These are phyloP conservation scores for Sebastes hubbsi DNA, from an alignment of 2,797 vertebrate genomes.

Conservation along the genomic window DNA sequence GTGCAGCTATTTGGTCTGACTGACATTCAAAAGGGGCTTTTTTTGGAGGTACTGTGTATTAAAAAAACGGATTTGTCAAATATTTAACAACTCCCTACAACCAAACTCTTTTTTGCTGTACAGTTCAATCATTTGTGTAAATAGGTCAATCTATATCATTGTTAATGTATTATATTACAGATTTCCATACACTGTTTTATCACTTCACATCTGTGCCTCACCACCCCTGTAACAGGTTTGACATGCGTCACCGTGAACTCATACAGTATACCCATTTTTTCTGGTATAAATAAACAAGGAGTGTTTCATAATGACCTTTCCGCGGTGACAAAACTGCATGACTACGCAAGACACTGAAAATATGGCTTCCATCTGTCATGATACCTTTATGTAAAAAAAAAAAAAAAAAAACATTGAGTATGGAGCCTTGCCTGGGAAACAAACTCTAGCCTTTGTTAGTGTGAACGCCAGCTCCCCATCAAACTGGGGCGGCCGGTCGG, in stretches of 20 bases:
- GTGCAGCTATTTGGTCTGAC: constrained; percentile 41
- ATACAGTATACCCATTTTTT: not conserved
- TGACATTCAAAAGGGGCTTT: constrained; percentile 40
- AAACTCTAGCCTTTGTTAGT: not conserved
- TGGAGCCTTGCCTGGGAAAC: not conserved
- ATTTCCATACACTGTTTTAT: constrained; percentile 32
- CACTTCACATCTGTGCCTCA: constrained; percentile 15
- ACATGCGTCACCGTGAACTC: constrained; percentile 1
- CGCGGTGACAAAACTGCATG: constrained; percentile 5
- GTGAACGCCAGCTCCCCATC: not conserved
- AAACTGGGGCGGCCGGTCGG: constrained; percentile 11
- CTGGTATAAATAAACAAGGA: not conserved
- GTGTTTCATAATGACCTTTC: constrained; percentile 14
- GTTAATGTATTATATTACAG: constrained; percentile 46
- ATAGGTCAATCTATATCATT: constrained; percentile 19
- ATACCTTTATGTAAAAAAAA: not conserved
- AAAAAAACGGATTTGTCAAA: constrained; percentile 4
- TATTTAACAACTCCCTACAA: constrained; percentile 10
- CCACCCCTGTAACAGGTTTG: constrained; percentile 13
- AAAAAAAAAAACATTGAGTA: not conserved
- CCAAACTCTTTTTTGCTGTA: constrained; percentile 17
- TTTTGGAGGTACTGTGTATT: not conserved
- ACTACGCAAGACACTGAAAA: not conserved
- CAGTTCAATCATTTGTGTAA: constrained; percentile 37
- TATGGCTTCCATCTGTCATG: constrained; percentile 28